phyloP scores from a whole-genome alignment of 53 echinoderm and acorn worm species.

The Hippasteria phrygiana region DNA sequence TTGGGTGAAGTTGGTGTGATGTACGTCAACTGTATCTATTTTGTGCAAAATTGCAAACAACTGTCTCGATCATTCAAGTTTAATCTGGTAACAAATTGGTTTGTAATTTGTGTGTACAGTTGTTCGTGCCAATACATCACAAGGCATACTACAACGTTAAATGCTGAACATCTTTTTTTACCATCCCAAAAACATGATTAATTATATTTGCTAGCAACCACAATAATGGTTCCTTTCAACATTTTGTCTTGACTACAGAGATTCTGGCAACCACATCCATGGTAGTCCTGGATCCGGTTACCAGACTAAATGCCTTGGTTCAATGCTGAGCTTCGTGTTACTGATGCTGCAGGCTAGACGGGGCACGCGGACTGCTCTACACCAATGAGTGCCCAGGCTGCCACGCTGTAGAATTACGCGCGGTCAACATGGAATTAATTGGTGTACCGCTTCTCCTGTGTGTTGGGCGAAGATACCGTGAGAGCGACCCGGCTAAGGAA shows the following conservation, averaged over 20 bases:
- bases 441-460: constrained; percentile 1
- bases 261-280: constrained; percentile 19
- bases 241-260: constrained; percentile 25
- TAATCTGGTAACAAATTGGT: too few relatives aligned
- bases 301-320: constrained; percentile 62
- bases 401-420: too few relatives aligned
- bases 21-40: too few relatives aligned
- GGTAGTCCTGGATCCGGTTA: constrained; percentile 50
- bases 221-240: constrained; percentile 16
- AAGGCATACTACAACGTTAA: neutral
- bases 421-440: constrained; percentile 61
- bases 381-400: too few relatives aligned
- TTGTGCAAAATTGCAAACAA: too few relatives aligned
- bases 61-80: too few relatives aligned
- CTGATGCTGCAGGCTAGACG: constrained; percentile 51
- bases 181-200: neutral
- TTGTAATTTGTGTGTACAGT: neutral
- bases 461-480: neutral
- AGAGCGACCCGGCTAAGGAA: neutral
- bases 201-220: constrained; percentile 24
- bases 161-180: neutral
- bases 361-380: neutral
- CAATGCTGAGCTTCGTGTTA: constrained; percentile 61
- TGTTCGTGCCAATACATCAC: neutral
- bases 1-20: too few relatives aligned